These are phyloP conservation scores for Spodoptera frugiperda DNA, from an alignment of 1,140 invertebrate species.

Conservation along the genomic window DNA sequence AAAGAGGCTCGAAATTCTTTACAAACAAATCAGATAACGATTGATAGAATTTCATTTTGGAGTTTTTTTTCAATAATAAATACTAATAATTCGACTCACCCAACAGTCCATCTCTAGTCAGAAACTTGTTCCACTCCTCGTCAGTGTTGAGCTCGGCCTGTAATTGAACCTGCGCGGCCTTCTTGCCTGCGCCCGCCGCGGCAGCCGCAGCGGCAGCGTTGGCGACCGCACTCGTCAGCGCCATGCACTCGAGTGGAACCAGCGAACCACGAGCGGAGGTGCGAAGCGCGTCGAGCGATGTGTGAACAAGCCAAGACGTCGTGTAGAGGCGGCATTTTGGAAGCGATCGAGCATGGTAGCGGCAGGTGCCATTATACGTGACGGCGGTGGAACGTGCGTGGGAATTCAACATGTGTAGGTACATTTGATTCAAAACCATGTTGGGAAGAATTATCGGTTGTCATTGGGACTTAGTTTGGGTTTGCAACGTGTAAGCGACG, in stretches of 20 bases:
- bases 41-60: too few relatives aligned
- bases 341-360: neutral
- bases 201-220: constrained; percentile 71
- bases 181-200: constrained; percentile 88
- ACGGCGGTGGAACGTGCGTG: too few relatives aligned
- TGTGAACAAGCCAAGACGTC: neutral
- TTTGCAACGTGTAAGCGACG: too few relatives aligned
- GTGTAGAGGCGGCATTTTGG: constrained; percentile 1
- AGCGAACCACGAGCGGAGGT: constrained; percentile 36
- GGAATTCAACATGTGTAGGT: too few relatives aligned
- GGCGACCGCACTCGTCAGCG: constrained; percentile 74
- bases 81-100: constrained; percentile 85
- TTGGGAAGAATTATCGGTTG: too few relatives aligned
- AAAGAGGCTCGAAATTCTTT: too few relatives aligned
- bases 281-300: neutral
- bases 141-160: constrained; percentile 94
- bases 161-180: constrained; percentile 90
- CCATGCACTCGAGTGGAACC: constrained; percentile 62
- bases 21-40: too few relatives aligned
- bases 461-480: too few relatives aligned
- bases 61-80: too few relatives aligned
- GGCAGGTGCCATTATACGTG: neutral
- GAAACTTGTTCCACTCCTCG: constrained; percentile 94
- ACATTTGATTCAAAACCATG: too few relatives aligned
- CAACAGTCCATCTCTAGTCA: constrained; percentile 92